Percentiles rank a stretch among this genome's conserved stretches.
phyloP scores from a whole-genome alignment of 2,888 invertebrate species.

The Rhabditoides inermis region DNA sequence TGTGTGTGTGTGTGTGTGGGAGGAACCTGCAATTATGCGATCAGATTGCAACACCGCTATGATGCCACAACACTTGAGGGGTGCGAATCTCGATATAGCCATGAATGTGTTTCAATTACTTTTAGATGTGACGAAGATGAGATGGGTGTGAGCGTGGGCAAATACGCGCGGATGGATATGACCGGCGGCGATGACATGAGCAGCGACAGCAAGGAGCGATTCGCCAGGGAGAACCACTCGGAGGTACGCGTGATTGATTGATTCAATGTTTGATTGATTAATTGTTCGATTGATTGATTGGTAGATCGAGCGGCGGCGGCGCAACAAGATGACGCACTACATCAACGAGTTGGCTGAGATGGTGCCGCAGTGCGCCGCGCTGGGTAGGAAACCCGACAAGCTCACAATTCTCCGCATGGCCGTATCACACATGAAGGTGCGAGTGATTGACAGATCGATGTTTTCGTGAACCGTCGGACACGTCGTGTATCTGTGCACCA shows the following conservation, averaged over 20 bases:
- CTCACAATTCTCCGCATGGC: conserved; percentile 97
- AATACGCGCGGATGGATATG: conserved; percentile 34
- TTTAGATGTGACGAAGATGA: conserved; percentile 32
- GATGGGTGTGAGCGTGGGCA: conserved; percentile 30
- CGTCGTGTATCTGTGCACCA: too few relatives aligned
- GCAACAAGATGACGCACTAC: conserved; percentile 99
- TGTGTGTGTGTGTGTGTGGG: too few relatives aligned
- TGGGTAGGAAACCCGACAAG: conserved; percentile 96
- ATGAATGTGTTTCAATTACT: conserved; percentile 2
- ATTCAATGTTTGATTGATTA: background rate
- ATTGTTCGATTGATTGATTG: background rate
- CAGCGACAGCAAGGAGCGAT: conserved; percentile 43
- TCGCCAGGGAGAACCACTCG: conserved; percentile 49
- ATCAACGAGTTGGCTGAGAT: conserved; percentile 98
- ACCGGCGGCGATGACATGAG: conserved; percentile 14
- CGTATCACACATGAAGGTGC: conserved; percentile 94
- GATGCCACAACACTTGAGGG: background rate
- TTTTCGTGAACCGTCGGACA: too few relatives aligned
- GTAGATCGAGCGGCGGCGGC: conserved; percentile 85
- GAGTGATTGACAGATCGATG: background rate
- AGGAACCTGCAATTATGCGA: background rate
- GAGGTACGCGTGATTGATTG: conserved; percentile 20
- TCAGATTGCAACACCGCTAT: background rate
- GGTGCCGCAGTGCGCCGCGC: conserved; percentile 87
- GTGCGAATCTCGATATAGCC: background rate